Base-by-base conservation (phyloP, 2,888 invertebrate species). In the Macaria notata region DNA sequence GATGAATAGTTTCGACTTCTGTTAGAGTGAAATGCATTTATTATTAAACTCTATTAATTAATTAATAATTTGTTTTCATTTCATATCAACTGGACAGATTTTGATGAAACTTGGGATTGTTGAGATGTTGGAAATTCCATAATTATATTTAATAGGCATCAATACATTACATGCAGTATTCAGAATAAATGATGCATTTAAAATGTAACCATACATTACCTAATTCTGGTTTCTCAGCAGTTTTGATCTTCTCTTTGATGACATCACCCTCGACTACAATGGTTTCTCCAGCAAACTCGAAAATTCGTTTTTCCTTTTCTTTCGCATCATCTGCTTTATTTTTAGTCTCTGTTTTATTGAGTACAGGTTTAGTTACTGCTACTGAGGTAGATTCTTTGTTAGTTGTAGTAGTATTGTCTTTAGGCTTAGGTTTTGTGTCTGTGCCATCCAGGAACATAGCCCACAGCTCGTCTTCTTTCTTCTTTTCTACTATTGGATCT, bases 201-300 rank as follows among this genome's bases (percentile, higher is more conserved):
- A 19, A 19, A 19, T 19, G 19, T 19, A 19, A 19, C 19, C 19
- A 19, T 1, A 19, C 7, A 49, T 19, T 79, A 88, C 88, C 83
- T 79, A 78, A 65, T 7, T 76, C 74, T 46, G 79, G 56, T 62
- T 68, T 75, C 36, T 83, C 87, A 3, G 73, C 68, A 19, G 79
- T 73, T 71, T 88, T 87, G 6, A 88, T 76, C 65, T 80, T 86
- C 66, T 90, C 90, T 65, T 88, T 84, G 61, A 83, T 84, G 46
- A 81, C 70, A 76, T 81, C 79, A 71, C 89, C 81, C 75, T 91
- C 91, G 4, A 92, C 91, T 47, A 92, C 91, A 50, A 95, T 94
- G 76, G 95, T 95, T 88, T 98, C 97, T 6, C 97, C 98, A 43
- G 97, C 98, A 93, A 97, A 98, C 75, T 97, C 96, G 76, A 95